Evolutionary conservation across 2,113 vertebrate species (phyloP), one percentile per base, ranked within the genome.

Genomic region (Zapus hudsonius): DNA sequence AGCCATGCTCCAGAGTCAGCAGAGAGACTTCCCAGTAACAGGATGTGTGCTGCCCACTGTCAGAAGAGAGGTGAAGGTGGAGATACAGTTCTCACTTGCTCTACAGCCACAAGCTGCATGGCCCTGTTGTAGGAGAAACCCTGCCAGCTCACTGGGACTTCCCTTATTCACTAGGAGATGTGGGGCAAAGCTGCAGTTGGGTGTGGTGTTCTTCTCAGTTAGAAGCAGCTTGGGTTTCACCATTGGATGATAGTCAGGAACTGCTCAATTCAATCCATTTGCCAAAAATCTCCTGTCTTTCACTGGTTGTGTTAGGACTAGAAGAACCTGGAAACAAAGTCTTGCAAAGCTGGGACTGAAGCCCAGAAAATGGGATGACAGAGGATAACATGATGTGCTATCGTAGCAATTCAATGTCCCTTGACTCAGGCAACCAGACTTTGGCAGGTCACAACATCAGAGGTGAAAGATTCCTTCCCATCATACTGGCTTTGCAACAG

Each of bases 401-500:
- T 52, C 38, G 81, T 29, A 42, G 42, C 36, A 0, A 1, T 31
- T 27, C 27, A 33, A n/a, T 25, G 15, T 42, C 33, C 31, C 47
- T 4, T 23, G 57, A 36, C 38, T 5, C 3, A 31, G 76, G 16
- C 12, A 55, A 17, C n/a, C 20, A 70, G 38, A 13, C 9, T 40
- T 19, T 16, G 44, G 11, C 6, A 11, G 5, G 29, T 82, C 75
- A 44, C 33, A 73, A 23, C 9, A 70, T 55, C 55, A n/a, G 63
- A 3, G 12, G 0, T 33, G 16, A 73, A 13, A 52, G n/a, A 22
- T 1, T 17, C 4, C 10, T 59, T 36, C 22, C 52, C 5, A 9
- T 29, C 67, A 63, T 38, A 40, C 16, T 55, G 1, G 7, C 16
- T 25, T 29, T 1, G 13, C 16, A 36, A 5, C 33, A 82, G 29